Conservation (phyloP, 2,113 vertebrate genomes). For the Semnopithecus entellus region DNA sequence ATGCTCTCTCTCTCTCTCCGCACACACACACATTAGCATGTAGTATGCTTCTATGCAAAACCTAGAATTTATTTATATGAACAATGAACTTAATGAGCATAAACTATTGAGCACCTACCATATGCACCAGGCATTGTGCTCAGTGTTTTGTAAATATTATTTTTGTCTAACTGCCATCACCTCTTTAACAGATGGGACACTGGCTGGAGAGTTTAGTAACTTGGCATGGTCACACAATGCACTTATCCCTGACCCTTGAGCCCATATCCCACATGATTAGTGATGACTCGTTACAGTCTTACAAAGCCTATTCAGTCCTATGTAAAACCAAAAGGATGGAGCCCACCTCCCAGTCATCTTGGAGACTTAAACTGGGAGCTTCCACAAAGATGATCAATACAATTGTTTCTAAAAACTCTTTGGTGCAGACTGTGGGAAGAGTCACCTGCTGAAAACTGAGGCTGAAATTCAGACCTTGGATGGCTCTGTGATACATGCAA, state of each 20-base stretch:
- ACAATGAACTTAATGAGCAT: not conserved
- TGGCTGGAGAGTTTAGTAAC: not conserved
- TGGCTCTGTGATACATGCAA: not conserved
- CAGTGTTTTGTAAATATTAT: not conserved
- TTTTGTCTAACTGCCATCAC: not conserved
- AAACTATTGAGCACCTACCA: not conserved
- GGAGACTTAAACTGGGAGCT: not conserved
- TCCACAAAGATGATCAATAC: not conserved
- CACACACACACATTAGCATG: not conserved
- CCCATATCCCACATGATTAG: rapidly evolving
- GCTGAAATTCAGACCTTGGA: rapidly evolving
- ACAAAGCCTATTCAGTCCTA: too few species aligned
- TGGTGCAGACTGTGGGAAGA: not conserved
- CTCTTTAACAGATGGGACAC: not conserved
- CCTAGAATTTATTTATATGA: not conserved
- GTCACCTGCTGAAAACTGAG: not conserved
- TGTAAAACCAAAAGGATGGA: not conserved
- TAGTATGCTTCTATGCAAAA: not conserved
- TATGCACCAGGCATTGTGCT: not conserved
- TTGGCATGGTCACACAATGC: rapidly evolving
- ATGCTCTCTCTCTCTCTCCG: too few species aligned
- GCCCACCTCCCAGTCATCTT: not conserved
- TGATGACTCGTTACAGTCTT: not conserved
- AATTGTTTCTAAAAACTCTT: not conserved
- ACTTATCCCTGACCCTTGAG: not conserved